Evolutionary conservation across 2,797 vertebrate species (phyloP).

Genomic region (Carcharodon carcharias): DNA sequence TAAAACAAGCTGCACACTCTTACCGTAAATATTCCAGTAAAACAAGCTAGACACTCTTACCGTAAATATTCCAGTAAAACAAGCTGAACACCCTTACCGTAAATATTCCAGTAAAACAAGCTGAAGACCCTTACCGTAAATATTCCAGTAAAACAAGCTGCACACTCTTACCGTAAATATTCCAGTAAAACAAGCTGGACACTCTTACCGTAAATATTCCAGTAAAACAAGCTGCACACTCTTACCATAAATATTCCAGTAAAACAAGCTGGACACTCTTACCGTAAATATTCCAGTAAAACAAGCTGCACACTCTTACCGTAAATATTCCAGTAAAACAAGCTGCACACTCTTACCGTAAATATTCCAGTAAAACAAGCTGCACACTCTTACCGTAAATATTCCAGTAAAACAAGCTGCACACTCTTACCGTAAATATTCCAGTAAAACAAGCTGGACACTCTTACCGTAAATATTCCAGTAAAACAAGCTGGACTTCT

Average conservation of each 20-base stretch:
- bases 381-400: slow-evolving; percentile 56
- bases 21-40: slow-evolving; percentile 63
- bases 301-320: no score
- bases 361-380: no score
- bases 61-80: slow-evolving; percentile 54
- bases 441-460: no score
- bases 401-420: no score
- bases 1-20: no score
- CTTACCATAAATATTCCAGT: slow-evolving; percentile 61
- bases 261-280: no score
- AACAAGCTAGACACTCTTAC: no score
- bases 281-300: slow-evolving; percentile 65
- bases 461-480: slow-evolving; percentile 59
- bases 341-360: slow-evolving; percentile 51
- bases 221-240: no score
- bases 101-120: slow-evolving; percentile 71
- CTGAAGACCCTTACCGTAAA: slow-evolving; percentile 51
- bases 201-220: slow-evolving; percentile 55
- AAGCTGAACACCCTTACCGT: slow-evolving; percentile 39
- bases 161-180: slow-evolving; percentile 55
- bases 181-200: no score
- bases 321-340: slow-evolving; percentile 68
- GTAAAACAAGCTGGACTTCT: no score
- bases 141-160: no score
- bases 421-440: slow-evolving; percentile 56